phyloP scores from a whole-genome alignment of 2,797 vertebrate species.

The Ceryle rudis region DNA sequence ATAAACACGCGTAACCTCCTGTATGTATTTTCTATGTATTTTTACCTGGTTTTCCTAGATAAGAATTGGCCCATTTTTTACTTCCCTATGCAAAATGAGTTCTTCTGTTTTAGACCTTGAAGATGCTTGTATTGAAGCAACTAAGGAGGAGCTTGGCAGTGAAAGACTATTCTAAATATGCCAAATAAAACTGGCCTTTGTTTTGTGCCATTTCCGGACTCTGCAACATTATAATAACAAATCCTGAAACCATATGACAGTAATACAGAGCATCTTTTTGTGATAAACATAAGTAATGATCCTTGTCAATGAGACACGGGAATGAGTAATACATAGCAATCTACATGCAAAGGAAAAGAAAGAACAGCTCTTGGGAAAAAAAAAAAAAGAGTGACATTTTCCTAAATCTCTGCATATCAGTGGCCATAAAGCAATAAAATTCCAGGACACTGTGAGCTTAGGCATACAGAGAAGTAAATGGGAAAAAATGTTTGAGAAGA shows the following conservation, averaged over 20 bases:
- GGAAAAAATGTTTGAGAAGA: constrained; percentile 60
- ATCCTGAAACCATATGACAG: constrained; percentile 63
- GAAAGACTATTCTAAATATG: constrained; percentile 45
- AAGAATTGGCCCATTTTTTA: background rate
- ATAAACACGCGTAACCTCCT: background rate
- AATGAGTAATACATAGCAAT: constrained; percentile 42
- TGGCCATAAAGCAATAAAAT: constrained; percentile 47
- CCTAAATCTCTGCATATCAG: constrained; percentile 6
- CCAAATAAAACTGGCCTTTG: constrained; percentile 65
- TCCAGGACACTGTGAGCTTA: constrained; percentile 58
- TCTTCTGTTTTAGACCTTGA: constrained; percentile 51
- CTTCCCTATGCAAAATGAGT: background rate
- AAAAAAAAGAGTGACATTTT: background rate
- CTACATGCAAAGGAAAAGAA: constrained; percentile 58
- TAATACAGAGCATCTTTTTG: constrained; percentile 66
- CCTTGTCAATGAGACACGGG: constrained; percentile 28
- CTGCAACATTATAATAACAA: constrained; percentile 38
- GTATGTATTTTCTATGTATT: background rate
- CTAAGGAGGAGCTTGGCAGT: constrained; percentile 49
- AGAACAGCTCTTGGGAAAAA: constrained; percentile 5
- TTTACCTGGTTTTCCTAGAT: background rate
- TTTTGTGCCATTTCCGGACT: constrained; percentile 62
- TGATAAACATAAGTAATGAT: constrained; percentile 62
- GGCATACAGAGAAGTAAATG: constrained; percentile 57
- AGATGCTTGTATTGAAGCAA: background rate